phyloP scores from a whole-genome alignment of 2,888 invertebrate genomes.

The Hemistola chrysoprasaria region DNA sequence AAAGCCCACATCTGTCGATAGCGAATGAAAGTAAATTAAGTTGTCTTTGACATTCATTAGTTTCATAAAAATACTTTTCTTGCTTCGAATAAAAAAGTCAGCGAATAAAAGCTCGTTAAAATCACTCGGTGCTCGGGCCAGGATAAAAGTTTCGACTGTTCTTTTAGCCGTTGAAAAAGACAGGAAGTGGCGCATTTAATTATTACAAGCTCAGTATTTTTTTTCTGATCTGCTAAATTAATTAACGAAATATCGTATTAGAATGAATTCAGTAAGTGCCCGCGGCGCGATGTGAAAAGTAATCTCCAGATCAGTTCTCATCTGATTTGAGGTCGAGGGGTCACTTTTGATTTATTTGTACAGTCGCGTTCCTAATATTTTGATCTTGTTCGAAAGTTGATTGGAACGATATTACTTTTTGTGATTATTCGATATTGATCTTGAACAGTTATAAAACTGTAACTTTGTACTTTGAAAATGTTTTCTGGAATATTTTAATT shows the following conservation, averaged over 20 bases:
- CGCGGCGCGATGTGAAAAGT: constrained; percentile 35
- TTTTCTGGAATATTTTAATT: too few relatives aligned
- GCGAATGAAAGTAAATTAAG: constrained; percentile 50
- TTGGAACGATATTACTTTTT: constrained; percentile 5
- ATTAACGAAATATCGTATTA: constrained; percentile 40
- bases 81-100: constrained; percentile 46
- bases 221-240: constrained; percentile 60
- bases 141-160: constrained; percentile 61
- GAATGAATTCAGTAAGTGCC: constrained; percentile 26
- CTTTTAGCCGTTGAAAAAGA: constrained; percentile 46
- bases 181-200: constrained; percentile 64
- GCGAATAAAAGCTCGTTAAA: constrained; percentile 73
- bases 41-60: constrained; percentile 71
- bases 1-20: constrained; percentile 22
- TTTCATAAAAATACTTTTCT: constrained; percentile 59
- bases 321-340: constrained; percentile 47
- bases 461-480: too few relatives aligned
- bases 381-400: constrained; percentile 21
- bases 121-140: constrained; percentile 62
- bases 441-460: too few relatives aligned
- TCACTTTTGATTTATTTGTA: constrained; percentile 54
- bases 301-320: constrained; percentile 48
- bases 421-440: constrained; percentile 1
- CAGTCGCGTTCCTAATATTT: constrained; percentile 38
- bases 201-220: constrained; percentile 57